phyloP scores from a whole-genome alignment of 1,140 invertebrate genomes.

The Drosophila grimshawi region DNA sequence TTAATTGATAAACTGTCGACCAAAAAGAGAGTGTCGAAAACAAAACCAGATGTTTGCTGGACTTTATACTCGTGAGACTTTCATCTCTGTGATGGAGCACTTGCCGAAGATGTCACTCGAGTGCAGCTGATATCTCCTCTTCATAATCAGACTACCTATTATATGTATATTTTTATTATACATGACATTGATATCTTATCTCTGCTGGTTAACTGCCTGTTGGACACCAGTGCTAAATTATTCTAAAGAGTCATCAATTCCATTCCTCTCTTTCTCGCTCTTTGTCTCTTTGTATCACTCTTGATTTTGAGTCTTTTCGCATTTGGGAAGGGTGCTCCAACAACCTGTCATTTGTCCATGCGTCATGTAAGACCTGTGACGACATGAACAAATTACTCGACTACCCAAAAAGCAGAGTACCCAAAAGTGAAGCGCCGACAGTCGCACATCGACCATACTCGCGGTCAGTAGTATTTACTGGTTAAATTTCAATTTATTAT shows the following conservation, averaged over 20 bases:
- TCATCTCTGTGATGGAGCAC: not conserved
- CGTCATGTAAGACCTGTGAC: constrained; percentile 40
- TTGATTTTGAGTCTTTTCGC: constrained; percentile 13
- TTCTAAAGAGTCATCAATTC: constrained; percentile 25
- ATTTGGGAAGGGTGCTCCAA: not conserved
- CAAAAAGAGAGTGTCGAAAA: not conserved
- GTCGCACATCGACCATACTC: constrained; percentile 68
- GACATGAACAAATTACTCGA: constrained; percentile 17
- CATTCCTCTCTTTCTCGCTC: constrained; percentile 8
- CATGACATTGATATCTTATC: constrained; percentile 51
- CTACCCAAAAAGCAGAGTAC: constrained; percentile 38
- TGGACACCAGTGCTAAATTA: constrained; percentile 51
- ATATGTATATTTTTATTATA: not conserved
- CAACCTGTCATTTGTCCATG: constrained; percentile 35
- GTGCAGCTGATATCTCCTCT: not conserved
- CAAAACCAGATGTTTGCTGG: not conserved
- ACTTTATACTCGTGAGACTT: not conserved
- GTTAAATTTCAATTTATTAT: constrained; percentile 42
- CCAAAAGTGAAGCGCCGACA: constrained; percentile 61
- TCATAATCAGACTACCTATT: constrained; percentile 1
- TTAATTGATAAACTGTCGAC: constrained; percentile 9
- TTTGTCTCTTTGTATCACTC: constrained; percentile 1
- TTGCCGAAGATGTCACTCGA: not conserved
- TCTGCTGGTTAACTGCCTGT: constrained; percentile 46
- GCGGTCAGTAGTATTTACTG: constrained; percentile 65